phyloP scores from a whole-genome alignment of 2,113 vertebrate species.

The Xenopus laevis region DNA sequence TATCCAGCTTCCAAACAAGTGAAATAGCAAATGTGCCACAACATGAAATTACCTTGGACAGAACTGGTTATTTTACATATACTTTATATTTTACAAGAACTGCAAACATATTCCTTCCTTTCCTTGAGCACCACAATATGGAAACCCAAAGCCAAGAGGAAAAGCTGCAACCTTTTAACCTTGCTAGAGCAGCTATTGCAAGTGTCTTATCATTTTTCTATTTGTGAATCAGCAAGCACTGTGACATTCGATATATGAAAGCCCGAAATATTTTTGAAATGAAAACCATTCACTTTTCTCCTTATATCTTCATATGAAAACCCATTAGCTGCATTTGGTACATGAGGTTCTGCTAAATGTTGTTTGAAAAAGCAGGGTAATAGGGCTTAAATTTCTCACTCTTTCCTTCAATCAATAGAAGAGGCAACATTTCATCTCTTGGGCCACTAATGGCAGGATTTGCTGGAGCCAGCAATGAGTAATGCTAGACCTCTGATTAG shows the following conservation, averaged over 20 bases:
- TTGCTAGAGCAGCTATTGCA: slow-evolving; percentile 11
- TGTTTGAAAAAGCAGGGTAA: slow-evolving; percentile 59
- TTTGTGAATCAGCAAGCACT: slow-evolving; percentile 20
- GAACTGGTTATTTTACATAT: too few relatives aligned
- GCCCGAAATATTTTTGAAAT: slow-evolving; percentile 6
- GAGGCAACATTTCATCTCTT: slow-evolving; percentile 89
- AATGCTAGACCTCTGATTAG: slow-evolving; percentile 90
- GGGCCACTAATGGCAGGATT: slow-evolving; percentile 91
- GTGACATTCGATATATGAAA: slow-evolving; percentile 30
- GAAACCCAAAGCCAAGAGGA: too few relatives aligned
- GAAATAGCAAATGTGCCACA: too few relatives aligned
- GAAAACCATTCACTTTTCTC: slow-evolving; percentile 11
- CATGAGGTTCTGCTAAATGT: slow-evolving; percentile 54
- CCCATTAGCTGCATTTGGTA: slow-evolving; percentile 57
- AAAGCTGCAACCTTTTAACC: slow-evolving; percentile 35
- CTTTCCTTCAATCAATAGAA: slow-evolving; percentile 88
- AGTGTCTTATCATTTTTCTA: slow-evolving; percentile 17
- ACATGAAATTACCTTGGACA: too few relatives aligned
- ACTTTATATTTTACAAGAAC: too few relatives aligned
- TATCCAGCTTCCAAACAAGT: too few relatives aligned
- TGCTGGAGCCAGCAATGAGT: slow-evolving; percentile 85
- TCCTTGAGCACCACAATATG: too few relatives aligned
- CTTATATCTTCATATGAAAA: slow-evolving; percentile 46
- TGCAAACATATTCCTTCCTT: too few relatives aligned
- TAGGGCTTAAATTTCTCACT: slow-evolving; percentile 82